Percentiles rank a stretch among this genome's conserved stretches.
Conservation (phyloP, 2,888 invertebrate species). For the Nephrotoma guestfalica region DNA sequence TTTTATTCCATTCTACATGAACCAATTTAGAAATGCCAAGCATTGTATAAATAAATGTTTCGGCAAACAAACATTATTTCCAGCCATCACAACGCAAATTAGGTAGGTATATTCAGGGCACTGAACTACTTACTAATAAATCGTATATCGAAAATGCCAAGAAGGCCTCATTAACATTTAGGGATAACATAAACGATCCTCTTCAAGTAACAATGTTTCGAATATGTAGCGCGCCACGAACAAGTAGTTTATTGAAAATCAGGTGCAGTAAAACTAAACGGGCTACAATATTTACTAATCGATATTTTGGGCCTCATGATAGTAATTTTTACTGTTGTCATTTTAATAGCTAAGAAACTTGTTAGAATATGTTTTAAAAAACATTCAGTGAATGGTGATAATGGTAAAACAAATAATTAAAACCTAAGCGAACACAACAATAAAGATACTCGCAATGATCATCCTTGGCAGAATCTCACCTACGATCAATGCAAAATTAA, state of each 20-base stretch:
- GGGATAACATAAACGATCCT: slow-evolving; percentile 39
- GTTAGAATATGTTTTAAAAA: neutral
- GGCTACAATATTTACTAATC: slow-evolving; percentile 30
- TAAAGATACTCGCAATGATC: too few species aligned
- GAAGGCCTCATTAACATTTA: slow-evolving; percentile 34
- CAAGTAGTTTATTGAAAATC: slow-evolving; percentile 31
- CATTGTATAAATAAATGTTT: neutral
- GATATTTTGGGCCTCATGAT: slow-evolving; percentile 38
- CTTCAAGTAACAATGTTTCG: slow-evolving; percentile 42
- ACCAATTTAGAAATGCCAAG: slow-evolving; percentile 19
- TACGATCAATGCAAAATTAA: too few species aligned
- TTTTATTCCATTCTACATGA: slow-evolving; percentile 33
- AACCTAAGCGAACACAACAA: too few species aligned
- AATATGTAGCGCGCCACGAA: slow-evolving; percentile 36
- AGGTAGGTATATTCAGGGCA: slow-evolving; percentile 25
- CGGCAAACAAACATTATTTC: slow-evolving; percentile 16
- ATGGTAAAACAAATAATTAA: neutral
- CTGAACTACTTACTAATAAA: slow-evolving; percentile 26
- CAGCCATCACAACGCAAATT: slow-evolving; percentile 24
- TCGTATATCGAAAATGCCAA: slow-evolving; percentile 29
- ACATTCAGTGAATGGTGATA: neutral
- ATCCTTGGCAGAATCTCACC: too few species aligned
- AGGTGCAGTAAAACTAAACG: slow-evolving; percentile 27
- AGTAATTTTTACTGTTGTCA: slow-evolving; percentile 5
- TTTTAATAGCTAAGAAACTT: neutral